Evolutionary conservation across 2,113 vertebrate genomes (phyloP).

Genomic region (Aptenodytes forsteri): DNA sequence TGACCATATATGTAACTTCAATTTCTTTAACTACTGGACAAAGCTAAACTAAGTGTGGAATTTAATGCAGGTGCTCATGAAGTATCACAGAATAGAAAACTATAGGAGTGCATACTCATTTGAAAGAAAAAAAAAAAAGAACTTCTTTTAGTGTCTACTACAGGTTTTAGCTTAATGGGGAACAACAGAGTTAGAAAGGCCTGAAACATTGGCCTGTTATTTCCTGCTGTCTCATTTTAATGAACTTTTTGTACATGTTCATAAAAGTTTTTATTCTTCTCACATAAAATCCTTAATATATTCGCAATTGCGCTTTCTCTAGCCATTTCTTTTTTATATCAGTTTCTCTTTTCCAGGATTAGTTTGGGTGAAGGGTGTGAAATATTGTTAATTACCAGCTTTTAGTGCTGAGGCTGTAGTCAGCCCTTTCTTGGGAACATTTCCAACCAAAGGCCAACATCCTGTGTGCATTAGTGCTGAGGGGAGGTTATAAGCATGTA

Average conservation of each 20-base stretch:
- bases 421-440: background rate
- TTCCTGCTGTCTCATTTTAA: background rate
- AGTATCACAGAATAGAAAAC: background rate
- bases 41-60: background rate
- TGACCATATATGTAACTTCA: background rate
- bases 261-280: background rate
- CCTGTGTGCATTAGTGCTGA: background rate
- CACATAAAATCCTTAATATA: background rate
- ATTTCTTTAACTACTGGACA: background rate
- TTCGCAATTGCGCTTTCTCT: background rate
- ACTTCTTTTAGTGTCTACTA: background rate
- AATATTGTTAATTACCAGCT: background rate
- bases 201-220: background rate
- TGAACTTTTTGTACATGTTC: background rate
- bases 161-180: background rate
- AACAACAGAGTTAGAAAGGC: background rate
- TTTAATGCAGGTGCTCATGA: background rate
- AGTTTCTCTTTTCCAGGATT: background rate
- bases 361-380: background rate
- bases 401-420: background rate
- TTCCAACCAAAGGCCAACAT: background rate
- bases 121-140: background rate
- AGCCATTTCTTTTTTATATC: background rate
- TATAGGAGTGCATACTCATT: background rate
- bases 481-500: background rate